These are phyloP conservation scores for Altica lythri DNA, from an alignment of 2,888 invertebrate species.

Conservation along the genomic window DNA sequence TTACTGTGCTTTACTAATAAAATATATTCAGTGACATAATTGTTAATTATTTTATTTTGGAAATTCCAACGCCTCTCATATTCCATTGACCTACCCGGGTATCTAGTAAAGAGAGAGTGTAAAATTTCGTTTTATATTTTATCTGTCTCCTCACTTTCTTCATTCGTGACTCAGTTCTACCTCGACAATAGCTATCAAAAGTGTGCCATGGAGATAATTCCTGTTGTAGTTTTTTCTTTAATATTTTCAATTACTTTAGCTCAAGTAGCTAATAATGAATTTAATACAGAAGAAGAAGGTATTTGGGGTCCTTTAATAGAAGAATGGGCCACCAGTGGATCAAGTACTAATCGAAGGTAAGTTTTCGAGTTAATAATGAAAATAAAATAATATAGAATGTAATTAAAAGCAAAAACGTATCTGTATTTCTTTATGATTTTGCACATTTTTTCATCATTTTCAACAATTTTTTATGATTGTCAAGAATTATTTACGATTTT, in stretches of 20 bases:
- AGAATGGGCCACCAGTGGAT: conserved; percentile 62
- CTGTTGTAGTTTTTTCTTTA: conserved; percentile 20
- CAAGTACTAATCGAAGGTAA: conserved; percentile 50
- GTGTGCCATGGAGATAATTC: conserved; percentile 38
- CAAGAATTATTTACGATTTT: no score
- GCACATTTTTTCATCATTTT: neutral
- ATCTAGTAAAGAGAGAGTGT: conserved; percentile 32
- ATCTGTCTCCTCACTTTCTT: conserved; percentile 32
- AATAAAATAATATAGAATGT: neutral
- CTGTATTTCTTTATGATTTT: neutral
- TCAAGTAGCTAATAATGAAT: conserved; percentile 35
- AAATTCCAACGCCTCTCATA: no score
- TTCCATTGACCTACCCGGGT: conserved; percentile 19
- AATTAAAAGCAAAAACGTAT: neutral
- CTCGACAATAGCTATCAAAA: conserved; percentile 20
- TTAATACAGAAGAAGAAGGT: conserved; percentile 52
- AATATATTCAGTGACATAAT: conserved; percentile 1
- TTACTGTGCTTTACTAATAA: no score
- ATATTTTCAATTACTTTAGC: conserved; percentile 31
- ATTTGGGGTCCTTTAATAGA: conserved; percentile 68
- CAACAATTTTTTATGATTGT: no score
- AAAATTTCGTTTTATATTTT: conserved; percentile 21
- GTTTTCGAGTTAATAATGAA: conserved; percentile 13
- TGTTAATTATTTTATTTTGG: no score
- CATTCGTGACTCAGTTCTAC: conserved; percentile 31